Evolutionary conservation across 2,797 vertebrate species (phyloP).

Genomic region (Mico argentatus): DNA sequence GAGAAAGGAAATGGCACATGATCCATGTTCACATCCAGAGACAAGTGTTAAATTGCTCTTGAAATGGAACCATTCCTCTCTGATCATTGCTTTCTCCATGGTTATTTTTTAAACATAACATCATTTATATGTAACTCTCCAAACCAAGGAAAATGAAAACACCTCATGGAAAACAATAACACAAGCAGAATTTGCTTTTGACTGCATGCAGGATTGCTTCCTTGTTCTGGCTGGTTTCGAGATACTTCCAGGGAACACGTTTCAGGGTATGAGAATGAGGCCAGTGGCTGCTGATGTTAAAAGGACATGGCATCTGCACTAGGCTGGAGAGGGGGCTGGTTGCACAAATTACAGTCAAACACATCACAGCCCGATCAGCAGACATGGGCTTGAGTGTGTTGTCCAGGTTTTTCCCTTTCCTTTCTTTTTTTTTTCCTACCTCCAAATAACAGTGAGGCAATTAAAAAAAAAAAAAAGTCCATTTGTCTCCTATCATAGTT

Average conservation of each 20-base stretch:
- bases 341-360: slow-evolving; percentile 94
- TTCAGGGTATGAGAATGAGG: slow-evolving; percentile 88
- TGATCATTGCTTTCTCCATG: neutral
- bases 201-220: fast-evolving
- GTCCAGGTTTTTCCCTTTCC: slow-evolving; percentile 55
- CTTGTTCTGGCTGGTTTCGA: slow-evolving; percentile 56
- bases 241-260: slow-evolving; percentile 79
- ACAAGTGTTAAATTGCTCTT: slow-evolving; percentile 27
- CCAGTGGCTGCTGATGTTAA: slow-evolving; percentile 97
- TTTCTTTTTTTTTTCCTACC: neutral
- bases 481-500: slow-evolving; percentile 35
- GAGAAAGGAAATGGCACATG: neutral
- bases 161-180: neutral
- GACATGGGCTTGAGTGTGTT: slow-evolving; percentile 73
- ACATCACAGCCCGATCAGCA: slow-evolving; percentile 84
- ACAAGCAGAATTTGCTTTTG: neutral
- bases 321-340: slow-evolving; percentile 89
- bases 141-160: slow-evolving; percentile 23
- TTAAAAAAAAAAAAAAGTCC: slow-evolving; percentile 68
- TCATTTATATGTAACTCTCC: neutral
- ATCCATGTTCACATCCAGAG: neutral
- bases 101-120: slow-evolving; percentile 24
- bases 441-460: slow-evolving; percentile 71
- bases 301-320: slow-evolving; percentile 96
- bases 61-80: slow-evolving; percentile 29